These are phyloP conservation scores for Plagiodera versicolora DNA, from an alignment of 2,888 invertebrate genomes.

Conservation along the genomic window DNA sequence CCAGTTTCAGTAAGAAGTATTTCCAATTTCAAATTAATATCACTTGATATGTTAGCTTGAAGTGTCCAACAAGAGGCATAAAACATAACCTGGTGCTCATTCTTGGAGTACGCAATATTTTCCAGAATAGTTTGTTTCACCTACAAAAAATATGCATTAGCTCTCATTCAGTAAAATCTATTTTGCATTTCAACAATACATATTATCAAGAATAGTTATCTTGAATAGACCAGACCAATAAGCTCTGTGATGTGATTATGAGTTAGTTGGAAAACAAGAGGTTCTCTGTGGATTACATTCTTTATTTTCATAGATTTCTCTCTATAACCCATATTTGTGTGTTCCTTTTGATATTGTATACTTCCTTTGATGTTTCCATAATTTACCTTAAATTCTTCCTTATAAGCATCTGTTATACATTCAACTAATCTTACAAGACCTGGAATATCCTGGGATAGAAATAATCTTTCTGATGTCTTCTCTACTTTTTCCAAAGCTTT, in stretches of 20 bases:
- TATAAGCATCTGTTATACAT: constrained; percentile 49
- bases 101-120: constrained; percentile 54
- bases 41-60: constrained; percentile 52
- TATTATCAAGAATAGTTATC: too few relatives aligned
- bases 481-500: constrained; percentile 47
- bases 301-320: too few relatives aligned
- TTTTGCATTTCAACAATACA: too few relatives aligned
- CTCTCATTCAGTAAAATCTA: too few relatives aligned
- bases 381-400: constrained; percentile 51
- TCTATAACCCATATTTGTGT: too few relatives aligned
- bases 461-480: constrained; percentile 43
- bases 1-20: constrained; percentile 52
- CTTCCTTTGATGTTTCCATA: too few relatives aligned
- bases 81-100: constrained; percentile 53
- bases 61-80: constrained; percentile 56
- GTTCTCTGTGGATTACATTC: too few relatives aligned
- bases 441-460: constrained; percentile 45
- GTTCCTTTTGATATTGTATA: too few relatives aligned
- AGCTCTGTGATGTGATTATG: too few relatives aligned
- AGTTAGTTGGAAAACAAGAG: too few relatives aligned
- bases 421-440: constrained; percentile 41
- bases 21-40: constrained; percentile 47
- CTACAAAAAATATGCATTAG: constrained; percentile 36
- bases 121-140: constrained; percentile 50
- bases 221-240: too few relatives aligned